Evolutionary conservation across 2,113 vertebrate genomes (phyloP).

Genomic region (Lonchura striata): DNA sequence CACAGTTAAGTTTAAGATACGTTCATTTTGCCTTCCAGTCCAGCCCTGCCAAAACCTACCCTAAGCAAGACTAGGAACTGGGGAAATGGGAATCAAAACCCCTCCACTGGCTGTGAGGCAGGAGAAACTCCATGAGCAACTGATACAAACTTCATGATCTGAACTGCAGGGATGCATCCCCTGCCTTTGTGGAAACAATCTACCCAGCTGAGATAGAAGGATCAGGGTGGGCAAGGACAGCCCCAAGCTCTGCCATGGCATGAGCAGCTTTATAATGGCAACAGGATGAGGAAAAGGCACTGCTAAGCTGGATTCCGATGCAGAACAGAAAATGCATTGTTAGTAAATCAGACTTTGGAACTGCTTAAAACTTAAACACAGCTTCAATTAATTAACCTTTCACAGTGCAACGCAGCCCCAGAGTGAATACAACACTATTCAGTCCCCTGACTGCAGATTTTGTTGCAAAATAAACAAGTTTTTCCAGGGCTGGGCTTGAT

Average conservation of each 20-base stretch:
- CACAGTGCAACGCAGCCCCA: background rate
- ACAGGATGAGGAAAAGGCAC: background rate
- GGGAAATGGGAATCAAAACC: background rate
- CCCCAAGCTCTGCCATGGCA: background rate
- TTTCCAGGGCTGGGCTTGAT: background rate
- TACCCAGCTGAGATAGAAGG: background rate
- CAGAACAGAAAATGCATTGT: background rate
- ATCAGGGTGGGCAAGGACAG: background rate
- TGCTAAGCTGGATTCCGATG: background rate
- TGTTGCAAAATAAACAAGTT: background rate
- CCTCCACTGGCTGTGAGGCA: background rate
- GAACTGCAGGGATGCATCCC: background rate
- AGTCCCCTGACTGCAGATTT: background rate
- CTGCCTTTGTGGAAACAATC: background rate
- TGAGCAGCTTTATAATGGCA: background rate
- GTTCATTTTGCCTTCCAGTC: background rate
- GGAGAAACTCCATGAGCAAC: background rate
- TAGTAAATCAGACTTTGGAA: background rate
- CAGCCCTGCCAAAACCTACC: background rate
- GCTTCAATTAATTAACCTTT: background rate
- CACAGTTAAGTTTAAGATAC: accelerated
- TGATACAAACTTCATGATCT: background rate
- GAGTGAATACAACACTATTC: background rate
- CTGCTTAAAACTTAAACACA: background rate
- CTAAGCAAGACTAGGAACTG: background rate